Evolutionary conservation across 2,888 invertebrate genomes (phyloP).

Genomic region (Apodemia zela): DNA sequence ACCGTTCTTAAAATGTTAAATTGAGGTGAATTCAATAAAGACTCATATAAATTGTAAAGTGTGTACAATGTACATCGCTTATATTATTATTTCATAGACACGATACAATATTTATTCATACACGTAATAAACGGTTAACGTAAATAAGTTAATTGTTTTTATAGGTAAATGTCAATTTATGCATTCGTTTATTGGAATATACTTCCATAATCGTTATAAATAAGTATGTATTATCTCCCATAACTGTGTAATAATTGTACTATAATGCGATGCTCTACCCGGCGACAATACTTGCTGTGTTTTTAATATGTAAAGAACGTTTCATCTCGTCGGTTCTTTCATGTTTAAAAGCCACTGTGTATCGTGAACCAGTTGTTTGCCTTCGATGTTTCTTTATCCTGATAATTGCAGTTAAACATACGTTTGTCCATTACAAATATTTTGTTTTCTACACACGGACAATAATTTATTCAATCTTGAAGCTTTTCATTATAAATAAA

Average conservation of each 20-base stretch:
- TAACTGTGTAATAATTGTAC: not conserved
- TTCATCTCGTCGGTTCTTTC: not conserved
- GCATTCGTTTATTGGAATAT: not conserved
- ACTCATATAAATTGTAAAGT: not conserved
- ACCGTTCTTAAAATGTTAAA: no score
- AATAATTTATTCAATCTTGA: not conserved
- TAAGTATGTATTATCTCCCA: not conserved
- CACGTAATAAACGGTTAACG: not conserved
- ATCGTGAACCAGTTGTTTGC: slow-evolving; percentile 24
- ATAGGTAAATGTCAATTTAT: slow-evolving; percentile 4
- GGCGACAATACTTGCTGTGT: not conserved
- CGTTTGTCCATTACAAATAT: slow-evolving; percentile 18
- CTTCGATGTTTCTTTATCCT: slow-evolving; percentile 28
- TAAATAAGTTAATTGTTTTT: not conserved
- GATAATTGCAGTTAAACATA: slow-evolving; percentile 28
- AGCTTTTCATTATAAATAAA: not conserved
- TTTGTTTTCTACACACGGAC: slow-evolving; percentile 2
- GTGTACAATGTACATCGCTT: not conserved
- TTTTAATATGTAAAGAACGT: not conserved
- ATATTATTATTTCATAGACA: not conserved
- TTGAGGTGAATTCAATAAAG: not conserved
- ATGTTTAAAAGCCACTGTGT: slow-evolving; percentile 11
- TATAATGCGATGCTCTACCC: not conserved
- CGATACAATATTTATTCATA: not conserved
- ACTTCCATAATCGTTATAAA: not conserved